Evolutionary conservation across 2,113 vertebrate species (phyloP), one percentile per base, ranked within the genome.

Genomic region (Epinephelus fuscoguttatus): DNA sequence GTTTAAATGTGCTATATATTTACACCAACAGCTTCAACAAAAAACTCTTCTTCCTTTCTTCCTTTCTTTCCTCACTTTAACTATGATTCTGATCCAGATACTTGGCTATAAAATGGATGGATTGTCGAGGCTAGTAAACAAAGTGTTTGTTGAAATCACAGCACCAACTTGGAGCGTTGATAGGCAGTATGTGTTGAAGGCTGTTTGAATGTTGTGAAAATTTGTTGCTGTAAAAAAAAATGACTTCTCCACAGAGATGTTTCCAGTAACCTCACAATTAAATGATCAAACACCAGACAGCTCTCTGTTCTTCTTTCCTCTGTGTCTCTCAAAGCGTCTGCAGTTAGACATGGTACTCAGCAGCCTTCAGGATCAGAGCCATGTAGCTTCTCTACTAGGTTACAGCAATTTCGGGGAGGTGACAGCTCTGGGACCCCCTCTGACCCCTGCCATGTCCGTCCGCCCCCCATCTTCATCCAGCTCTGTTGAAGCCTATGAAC

Each of bases 271-370:
- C 11, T 64, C 19, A 47, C 40, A 55, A 15, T 57, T 23, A 8
- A 56, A 61, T 37, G 55, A 53, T 50, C 21, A 68, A 62, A 52
- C 15, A 59, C 6, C 7, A 45, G 30, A 49, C 40, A 21, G 4
- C 50, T 59, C 4, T 69, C 13, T 55, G 27, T 15, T 87, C 49
- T 61, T 40, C 25, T 60, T 71, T 62, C 9, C 37, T 71, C 27
- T 75, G 4, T 76, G 1, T 81, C n/a, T 68, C 78, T 84, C 6
- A 92, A 73, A 96, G 96, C 95, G 95, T 74, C 90, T 96, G 59
- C 96, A 96, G 92, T 84, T 96, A 74, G 96, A 96, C 78, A 96
- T 96, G 95, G 95, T 96, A 69, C 93, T 96, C 77, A 96, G 94
- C 82, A 96, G 96, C 89, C 95, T 96, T 55, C 96, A 96, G 91